phyloP scores from a whole-genome alignment of 2,797 vertebrate species.

The Hipposideros larvatus region DNA sequence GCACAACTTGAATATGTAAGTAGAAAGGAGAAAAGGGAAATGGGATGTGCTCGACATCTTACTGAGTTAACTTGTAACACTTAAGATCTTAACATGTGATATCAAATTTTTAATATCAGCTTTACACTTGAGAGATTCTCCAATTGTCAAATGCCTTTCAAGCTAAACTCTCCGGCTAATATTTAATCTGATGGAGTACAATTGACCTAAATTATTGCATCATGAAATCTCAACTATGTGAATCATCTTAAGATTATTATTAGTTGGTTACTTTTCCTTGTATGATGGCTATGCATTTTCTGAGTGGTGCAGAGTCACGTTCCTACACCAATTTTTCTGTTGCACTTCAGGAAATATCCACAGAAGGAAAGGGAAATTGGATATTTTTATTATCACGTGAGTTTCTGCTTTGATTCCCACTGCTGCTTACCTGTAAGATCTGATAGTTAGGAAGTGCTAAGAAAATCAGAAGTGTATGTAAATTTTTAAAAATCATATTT shows the following conservation, averaged over 20 bases:
- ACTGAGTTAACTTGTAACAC: conserved; percentile 60
- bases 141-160: conserved; percentile 62
- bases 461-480: conserved; percentile 25
- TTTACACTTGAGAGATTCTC: conserved; percentile 70
- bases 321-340: conserved; percentile 13
- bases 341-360: conserved; percentile 24
- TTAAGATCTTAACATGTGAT: conserved; percentile 33
- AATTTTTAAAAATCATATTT: conserved; percentile 5
- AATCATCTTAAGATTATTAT: conserved; percentile 58
- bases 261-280: conserved; percentile 50
- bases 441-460: not conserved
- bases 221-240: conserved; percentile 30
- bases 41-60: not conserved
- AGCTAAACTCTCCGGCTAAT: conserved; percentile 62
- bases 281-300: not conserved
- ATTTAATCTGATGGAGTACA: conserved; percentile 65
- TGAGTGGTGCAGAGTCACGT: conserved; percentile 35
- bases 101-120: conserved; percentile 61
- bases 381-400: conserved; percentile 55
- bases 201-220: conserved; percentile 67
- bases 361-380: conserved; percentile 25
- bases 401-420: conserved; percentile 33
- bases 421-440: conserved; percentile 11
- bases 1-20: not conserved
- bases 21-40: not conserved